Evolutionary conservation across 2,888 invertebrate genomes (phyloP), one percentile per base, ranked within the genome.

Genomic region (Nomada hirtipes): DNA sequence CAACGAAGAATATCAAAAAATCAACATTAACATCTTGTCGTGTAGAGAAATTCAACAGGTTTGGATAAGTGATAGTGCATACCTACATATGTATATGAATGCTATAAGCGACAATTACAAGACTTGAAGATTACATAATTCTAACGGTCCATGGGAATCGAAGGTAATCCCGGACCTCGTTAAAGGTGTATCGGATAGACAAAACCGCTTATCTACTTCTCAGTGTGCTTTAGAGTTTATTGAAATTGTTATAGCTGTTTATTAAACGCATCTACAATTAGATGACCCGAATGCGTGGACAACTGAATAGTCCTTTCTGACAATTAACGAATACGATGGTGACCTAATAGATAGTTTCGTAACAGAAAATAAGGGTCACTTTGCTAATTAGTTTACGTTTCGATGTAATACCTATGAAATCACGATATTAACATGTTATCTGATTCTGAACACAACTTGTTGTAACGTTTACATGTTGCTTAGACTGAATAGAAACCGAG

Each of bases 1-100:
- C 76, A 82, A 82, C 82, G 82, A 82, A 82, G 42, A 55, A 26
- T 60, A 47, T 76, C 67, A 44, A 36, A 36, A 36, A 69, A 11
- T 73, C 20, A 44, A 57, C 29, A 20, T 13, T 63, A 70, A 67
- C 26, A 53, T 47, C 69, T 53, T 44, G 59, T 70, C 59, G n/a
- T 55, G 7, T 50, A 67, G 29, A 47, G 67, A 23, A 68, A 69
- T 55, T 63, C 55, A 67, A 57, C 20, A 7, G 2, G 64, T 69
- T 57, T 59, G 23, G 57, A 10, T 3, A 53, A 53, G 59, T 59
- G 4, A 10, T 69, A 64, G 26, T 36, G 36, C 36, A 36, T 36
- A 36, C 36, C 36, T 36, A 36, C 9, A 36, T 36, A 26, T 26
- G 26, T 57, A 50, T 61, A 75, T 13, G 11, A 50, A 23, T 57